Evolutionary conservation across 2,113 vertebrate genomes (phyloP).

Genomic region (Gavia stellata): DNA sequence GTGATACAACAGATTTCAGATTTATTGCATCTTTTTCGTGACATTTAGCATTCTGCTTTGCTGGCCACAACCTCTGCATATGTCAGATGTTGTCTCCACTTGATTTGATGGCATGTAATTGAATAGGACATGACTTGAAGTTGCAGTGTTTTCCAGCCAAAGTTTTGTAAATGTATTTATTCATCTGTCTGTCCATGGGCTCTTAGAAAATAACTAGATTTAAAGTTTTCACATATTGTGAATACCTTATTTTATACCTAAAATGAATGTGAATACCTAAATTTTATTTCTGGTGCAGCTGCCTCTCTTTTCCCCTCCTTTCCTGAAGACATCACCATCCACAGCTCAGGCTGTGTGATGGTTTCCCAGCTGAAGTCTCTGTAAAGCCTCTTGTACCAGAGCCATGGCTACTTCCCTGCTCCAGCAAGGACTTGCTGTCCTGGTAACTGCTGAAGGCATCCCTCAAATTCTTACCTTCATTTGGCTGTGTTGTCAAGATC

Average conservation of each 20-base stretch:
- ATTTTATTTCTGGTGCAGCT: background rate
- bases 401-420: background rate
- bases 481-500: background rate
- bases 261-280: background rate
- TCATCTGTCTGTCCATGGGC: background rate
- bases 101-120: background rate
- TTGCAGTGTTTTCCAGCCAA: background rate
- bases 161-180: background rate
- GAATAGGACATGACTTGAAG: background rate
- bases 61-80: background rate
- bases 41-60: background rate
- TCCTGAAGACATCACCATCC: background rate
- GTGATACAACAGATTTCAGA: background rate
- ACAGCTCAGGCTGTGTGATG: background rate
- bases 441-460: background rate
- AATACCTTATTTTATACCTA: too few relatives aligned
- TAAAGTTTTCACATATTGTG: background rate
- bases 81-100: background rate
- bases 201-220: background rate
- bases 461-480: background rate
- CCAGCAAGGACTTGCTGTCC: background rate
- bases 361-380: background rate
- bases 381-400: background rate
- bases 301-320: background rate
- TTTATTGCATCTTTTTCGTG: background rate